Percentiles rank a stretch among this genome's conserved stretches.
Evolutionary conservation across 2,888 invertebrate species (phyloP).

Genomic region (Agrilus biguttatus): DNA sequence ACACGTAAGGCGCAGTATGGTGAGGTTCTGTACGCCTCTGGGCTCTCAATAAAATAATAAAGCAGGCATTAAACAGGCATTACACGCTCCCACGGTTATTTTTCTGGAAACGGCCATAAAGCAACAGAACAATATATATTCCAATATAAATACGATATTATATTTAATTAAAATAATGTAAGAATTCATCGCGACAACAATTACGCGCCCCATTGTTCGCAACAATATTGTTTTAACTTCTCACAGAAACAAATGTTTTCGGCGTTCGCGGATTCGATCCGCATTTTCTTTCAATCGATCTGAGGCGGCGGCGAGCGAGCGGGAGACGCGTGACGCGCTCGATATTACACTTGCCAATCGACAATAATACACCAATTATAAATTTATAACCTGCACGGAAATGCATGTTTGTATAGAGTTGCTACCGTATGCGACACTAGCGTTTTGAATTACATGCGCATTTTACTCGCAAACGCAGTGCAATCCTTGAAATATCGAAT

Average conservation of each 20-base stretch:
- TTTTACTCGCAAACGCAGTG: too few species aligned
- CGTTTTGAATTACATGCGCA: too few species aligned
- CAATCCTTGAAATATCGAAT: too few species aligned
- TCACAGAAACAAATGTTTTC: too few species aligned
- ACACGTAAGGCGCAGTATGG: too few species aligned
- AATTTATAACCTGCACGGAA: too few species aligned
- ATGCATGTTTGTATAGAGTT: too few species aligned
- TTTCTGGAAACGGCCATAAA: constrained; percentile 5
- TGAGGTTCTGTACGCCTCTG: too few species aligned
- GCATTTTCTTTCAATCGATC: constrained; percentile 7
- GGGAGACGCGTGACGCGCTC: background rate
- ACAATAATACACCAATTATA: too few species aligned
- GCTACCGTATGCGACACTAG: too few species aligned
- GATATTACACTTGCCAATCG: constrained; percentile 1
- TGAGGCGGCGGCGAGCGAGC: background rate
- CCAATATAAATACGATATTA: constrained; percentile 7
- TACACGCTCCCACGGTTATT: constrained; percentile 6
- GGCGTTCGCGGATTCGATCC: too few species aligned
- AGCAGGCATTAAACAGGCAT: constrained; percentile 6
- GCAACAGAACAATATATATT: constrained; percentile 6
- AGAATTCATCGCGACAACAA: constrained; percentile 6
- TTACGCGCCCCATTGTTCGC: constrained; percentile 6
- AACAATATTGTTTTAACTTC: background rate
- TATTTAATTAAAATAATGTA: constrained; percentile 8
- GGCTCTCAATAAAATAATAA: background rate